These are phyloP conservation scores for Xiphorhynchus elegans DNA, from an alignment of 2,113 vertebrate species.

Conservation along the genomic window DNA sequence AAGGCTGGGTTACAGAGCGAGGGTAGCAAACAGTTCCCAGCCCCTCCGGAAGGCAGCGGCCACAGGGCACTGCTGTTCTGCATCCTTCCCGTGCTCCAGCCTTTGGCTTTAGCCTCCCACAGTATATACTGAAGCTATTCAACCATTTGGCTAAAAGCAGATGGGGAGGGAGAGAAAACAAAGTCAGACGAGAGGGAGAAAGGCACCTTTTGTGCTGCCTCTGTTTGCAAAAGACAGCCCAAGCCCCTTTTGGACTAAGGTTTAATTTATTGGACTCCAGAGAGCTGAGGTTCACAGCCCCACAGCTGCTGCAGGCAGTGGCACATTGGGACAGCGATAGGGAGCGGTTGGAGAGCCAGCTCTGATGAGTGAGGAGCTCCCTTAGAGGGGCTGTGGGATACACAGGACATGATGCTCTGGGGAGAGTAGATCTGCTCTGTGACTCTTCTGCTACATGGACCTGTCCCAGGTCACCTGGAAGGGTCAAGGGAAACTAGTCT, in stretches of 20 bases:
- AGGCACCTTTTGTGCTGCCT: slow-evolving; percentile 66
- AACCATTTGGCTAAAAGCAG: slow-evolving; percentile 67
- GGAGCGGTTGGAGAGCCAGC: not conserved
- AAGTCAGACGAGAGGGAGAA: slow-evolving; percentile 64
- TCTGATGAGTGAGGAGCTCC: not conserved
- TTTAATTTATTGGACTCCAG: not conserved
- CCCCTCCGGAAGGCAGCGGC: slow-evolving; percentile 51
- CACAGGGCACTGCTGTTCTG: slow-evolving; percentile 43
- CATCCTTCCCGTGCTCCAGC: slow-evolving; percentile 34
- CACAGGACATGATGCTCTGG: fast-evolving
- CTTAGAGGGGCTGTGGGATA: not conserved
- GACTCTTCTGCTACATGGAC: not conserved
- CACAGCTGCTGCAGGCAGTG: slow-evolving; percentile 19
- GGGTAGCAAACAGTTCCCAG: slow-evolving; percentile 41
- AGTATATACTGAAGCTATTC: slow-evolving; percentile 72
- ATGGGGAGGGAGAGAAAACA: slow-evolving; percentile 66
- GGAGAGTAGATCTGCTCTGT: not conserved
- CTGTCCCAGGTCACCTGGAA: not conserved
- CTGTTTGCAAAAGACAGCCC: slow-evolving; percentile 41
- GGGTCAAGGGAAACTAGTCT: not conserved
- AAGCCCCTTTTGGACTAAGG: not conserved
- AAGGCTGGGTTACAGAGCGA: not conserved
- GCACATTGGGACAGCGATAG: not conserved
- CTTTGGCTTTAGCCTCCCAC: slow-evolving; percentile 32
- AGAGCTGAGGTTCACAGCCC: not conserved